phyloP scores from a whole-genome alignment of 2,888 invertebrate species.

The Lasioglossum marginatum region DNA sequence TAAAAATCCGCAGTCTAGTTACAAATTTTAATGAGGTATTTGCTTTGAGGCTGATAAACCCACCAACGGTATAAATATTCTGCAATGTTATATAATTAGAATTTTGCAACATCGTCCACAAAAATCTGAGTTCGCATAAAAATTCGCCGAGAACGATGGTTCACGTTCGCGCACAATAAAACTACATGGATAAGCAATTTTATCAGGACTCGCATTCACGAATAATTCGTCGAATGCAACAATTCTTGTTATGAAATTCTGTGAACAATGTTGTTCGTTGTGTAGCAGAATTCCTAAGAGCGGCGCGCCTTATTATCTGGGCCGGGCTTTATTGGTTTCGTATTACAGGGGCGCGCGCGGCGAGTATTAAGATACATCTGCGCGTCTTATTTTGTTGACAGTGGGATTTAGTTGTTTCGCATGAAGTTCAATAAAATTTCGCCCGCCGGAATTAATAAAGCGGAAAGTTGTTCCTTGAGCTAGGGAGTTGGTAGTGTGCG shows the following conservation, averaged over 20 bases:
- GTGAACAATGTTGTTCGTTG: neutral
- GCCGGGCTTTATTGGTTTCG: neutral
- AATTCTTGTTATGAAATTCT: neutral
- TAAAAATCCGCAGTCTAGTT: neutral
- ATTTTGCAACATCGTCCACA: neutral
- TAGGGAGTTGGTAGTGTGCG: conserved; percentile 9
- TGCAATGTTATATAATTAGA: neutral
- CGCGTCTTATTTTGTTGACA: conserved; percentile 35
- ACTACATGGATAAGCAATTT: neutral
- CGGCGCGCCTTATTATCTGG: neutral
- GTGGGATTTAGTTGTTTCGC: conserved; percentile 28
- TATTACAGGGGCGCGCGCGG: neutral
- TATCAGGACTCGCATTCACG: neutral
- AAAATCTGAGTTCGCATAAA: neutral
- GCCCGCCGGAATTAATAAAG: conserved; percentile 46
- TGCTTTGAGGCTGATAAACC: neutral
- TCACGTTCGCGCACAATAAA: neutral
- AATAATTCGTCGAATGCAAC: neutral
- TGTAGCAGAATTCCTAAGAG: neutral
- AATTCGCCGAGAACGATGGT: neutral
- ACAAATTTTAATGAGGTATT: neutral
- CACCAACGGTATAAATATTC: neutral
- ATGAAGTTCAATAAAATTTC: conserved; percentile 42
- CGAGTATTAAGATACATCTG: conserved; percentile 3
- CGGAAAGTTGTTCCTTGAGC: conserved; percentile 14